These are phyloP conservation scores for Corynorhinus townsendii DNA, from an alignment of 2,113 vertebrate genomes.

Conservation along the genomic window DNA sequence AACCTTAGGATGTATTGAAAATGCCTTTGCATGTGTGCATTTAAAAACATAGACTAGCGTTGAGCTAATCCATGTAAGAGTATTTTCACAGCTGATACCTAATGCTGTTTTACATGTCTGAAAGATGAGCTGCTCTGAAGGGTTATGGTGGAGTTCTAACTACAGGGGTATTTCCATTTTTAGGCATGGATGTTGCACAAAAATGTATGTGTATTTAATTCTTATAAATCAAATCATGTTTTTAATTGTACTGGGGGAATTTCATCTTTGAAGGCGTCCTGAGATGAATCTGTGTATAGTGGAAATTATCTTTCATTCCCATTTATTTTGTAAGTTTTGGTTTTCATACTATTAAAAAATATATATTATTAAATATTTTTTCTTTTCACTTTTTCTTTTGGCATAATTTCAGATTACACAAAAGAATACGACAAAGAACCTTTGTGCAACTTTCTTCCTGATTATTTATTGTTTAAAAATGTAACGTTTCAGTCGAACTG, in stretches of 20 bases:
- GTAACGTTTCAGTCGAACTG: background rate
- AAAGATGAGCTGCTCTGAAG: background rate
- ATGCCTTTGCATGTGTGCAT: background rate
- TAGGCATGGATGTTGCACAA: constrained; percentile 9
- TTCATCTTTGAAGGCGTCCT: constrained; percentile 49
- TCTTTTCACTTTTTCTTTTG: background rate
- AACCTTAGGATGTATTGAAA: background rate
- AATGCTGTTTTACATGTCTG: background rate
- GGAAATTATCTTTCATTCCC: constrained; percentile 17
- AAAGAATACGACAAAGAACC: background rate
- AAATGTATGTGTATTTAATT: constrained; percentile 40
- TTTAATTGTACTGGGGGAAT: constrained; percentile 50
- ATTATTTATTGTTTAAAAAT: background rate
- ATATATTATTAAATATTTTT: background rate
- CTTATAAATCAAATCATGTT: constrained; percentile 45
- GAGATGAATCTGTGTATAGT: constrained; percentile 22
- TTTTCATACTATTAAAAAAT: constrained; percentile 21
- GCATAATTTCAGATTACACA: background rate
- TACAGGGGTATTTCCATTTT: background rate
- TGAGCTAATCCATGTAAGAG: constrained; percentile 9
- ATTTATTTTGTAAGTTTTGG: constrained; percentile 37
- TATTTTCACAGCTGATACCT: background rate
- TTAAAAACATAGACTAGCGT: background rate
- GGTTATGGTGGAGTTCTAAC: background rate
- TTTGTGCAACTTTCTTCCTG: background rate